Percentiles rank a stretch among this genome's conserved stretches.
phyloP scores from a whole-genome alignment of 2,113 vertebrate genomes.

The Rhinopomastus cyanomelas region DNA sequence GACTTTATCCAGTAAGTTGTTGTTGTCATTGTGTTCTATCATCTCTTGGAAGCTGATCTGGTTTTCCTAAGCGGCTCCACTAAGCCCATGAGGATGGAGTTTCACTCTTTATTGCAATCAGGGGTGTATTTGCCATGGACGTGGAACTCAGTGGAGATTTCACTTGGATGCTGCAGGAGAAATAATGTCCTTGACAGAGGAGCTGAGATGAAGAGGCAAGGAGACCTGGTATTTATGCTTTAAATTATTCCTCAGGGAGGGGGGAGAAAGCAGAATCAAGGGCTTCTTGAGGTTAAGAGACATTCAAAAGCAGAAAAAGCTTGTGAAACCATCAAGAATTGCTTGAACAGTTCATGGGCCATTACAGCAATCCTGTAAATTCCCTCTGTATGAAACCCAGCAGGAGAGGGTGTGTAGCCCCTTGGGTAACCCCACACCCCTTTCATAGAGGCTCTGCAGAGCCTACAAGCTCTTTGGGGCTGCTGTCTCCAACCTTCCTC shows the following conservation, averaged over 20 bases:
- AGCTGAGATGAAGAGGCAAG: not conserved
- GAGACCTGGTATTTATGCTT: not conserved
- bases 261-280: not conserved
- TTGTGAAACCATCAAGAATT: not conserved
- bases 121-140: not conserved
- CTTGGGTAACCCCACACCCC: fast-evolving
- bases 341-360: not conserved
- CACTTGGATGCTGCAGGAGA: not conserved
- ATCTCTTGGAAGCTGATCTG: not conserved
- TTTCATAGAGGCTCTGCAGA: fast-evolving
- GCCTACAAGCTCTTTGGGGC: not conserved
- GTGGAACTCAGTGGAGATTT: not conserved
- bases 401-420: not conserved
- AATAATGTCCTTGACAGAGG: not conserved
- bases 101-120: fast-evolving
- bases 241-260: not conserved
- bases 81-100: not conserved
- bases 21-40: fast-evolving
- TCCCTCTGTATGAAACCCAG: not conserved
- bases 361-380: not conserved
- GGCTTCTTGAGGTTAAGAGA: not conserved
- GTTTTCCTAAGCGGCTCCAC: not conserved
- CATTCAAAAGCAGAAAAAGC: not conserved
- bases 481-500: not conserved
- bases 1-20: not conserved